Conservation (phyloP, 2,113 vertebrate genomes). For the Ciconia maguari region DNA sequence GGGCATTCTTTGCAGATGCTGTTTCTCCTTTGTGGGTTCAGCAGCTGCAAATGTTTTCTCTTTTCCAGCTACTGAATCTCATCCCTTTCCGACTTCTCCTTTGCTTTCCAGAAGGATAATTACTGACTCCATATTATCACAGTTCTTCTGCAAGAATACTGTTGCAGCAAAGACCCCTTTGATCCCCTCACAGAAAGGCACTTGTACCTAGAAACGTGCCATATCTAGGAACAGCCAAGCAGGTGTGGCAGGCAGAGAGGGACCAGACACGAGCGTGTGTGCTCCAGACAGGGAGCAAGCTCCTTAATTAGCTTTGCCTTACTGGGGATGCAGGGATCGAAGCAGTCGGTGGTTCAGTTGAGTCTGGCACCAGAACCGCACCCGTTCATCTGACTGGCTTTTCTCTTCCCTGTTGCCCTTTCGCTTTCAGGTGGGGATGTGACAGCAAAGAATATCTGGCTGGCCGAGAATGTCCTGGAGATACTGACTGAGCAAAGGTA, state of each 20-base stretch:
- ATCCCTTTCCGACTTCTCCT: not conserved
- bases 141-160: too few species aligned
- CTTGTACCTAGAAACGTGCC: not conserved
- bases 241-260: not conserved
- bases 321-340: rapidly evolving
- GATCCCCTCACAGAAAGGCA: not conserved
- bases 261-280: not conserved
- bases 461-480: slow-evolving; percentile 91
- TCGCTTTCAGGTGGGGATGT: slow-evolving; percentile 86
- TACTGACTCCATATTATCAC: rapidly evolving
- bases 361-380: rapidly evolving
- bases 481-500: slow-evolving; percentile 93
- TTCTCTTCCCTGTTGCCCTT: not conserved
- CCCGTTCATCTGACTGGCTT: not conserved
- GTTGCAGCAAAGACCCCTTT: not conserved
- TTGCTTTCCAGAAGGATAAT: not conserved
- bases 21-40: not conserved
- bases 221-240: not conserved
- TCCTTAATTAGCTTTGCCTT: not conserved
- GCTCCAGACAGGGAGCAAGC: not conserved
- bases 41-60: not conserved
- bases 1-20: not conserved
- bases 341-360: rapidly evolving
- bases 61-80: not conserved
- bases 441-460: slow-evolving; percentile 91